Conservation (phyloP, 2,888 invertebrate genomes). For the Phasia obesa region DNA sequence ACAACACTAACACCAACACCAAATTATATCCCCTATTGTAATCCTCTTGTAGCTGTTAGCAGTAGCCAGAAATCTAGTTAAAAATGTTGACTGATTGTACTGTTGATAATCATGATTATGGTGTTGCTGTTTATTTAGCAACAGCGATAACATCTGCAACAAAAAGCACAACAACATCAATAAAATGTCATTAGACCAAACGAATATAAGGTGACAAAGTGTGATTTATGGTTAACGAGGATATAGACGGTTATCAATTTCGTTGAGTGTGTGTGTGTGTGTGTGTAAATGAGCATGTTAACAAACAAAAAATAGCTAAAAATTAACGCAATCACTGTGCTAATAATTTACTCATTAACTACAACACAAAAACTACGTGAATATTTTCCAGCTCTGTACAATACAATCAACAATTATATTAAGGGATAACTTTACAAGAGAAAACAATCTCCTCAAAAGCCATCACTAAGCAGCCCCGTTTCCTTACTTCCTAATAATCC, state of each 20-base stretch:
- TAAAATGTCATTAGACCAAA: conserved; percentile 45
- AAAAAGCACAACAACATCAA: conserved; percentile 11
- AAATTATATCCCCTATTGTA: neutral
- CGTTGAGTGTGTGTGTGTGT: neutral
- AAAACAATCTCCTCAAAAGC: neutral
- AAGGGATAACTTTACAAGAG: conserved; percentile 1
- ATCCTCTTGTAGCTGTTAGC: neutral
- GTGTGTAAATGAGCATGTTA: neutral
- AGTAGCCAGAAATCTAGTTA: conserved; percentile 14
- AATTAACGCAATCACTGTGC: conserved; percentile 2
- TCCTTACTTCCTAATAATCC: neutral
- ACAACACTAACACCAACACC: conserved; percentile 3
- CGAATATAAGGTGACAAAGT: conserved; percentile 56
- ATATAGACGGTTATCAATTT: conserved; percentile 55
- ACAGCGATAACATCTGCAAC: neutral
- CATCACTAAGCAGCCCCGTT: neutral
- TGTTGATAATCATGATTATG: neutral
- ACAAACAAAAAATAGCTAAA: neutral
- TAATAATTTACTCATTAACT: conserved; percentile 22
- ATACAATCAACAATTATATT: conserved; percentile 37
- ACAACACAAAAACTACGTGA: conserved; percentile 7
- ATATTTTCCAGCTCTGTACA: neutral
- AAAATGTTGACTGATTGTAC: conserved; percentile 33
- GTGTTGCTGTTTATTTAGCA: conserved; percentile 3
- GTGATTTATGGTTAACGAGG: conserved; percentile 52